phyloP scores from a whole-genome alignment of 2,888 invertebrate genomes.

The Lasioglossum zephyrum region DNA sequence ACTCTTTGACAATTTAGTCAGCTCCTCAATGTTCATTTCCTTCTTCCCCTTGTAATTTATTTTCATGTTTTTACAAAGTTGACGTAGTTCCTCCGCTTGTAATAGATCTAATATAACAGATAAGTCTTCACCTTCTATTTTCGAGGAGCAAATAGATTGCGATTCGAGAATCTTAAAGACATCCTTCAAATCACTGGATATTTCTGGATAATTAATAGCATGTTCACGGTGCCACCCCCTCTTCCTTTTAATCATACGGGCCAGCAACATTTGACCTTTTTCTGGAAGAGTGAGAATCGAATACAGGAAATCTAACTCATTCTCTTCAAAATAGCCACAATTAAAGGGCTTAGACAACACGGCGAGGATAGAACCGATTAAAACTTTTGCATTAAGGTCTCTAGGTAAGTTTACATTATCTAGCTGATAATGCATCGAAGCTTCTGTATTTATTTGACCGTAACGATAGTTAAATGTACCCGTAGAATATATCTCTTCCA shows the following conservation, averaged over 20 bases:
- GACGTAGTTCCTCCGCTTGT: slow-evolving; percentile 70
- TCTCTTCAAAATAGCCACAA: slow-evolving; percentile 78
- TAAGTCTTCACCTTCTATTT: slow-evolving; percentile 59
- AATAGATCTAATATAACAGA: slow-evolving; percentile 71
- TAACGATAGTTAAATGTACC: slow-evolving; percentile 62
- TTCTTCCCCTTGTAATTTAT: slow-evolving; percentile 69
- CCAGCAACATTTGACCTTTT: slow-evolving; percentile 75
- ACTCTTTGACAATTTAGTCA: slow-evolving; percentile 67
- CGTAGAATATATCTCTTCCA: slow-evolving; percentile 72
- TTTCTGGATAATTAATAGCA: slow-evolving; percentile 70
- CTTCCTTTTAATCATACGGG: slow-evolving; percentile 77
- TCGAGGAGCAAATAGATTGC: slow-evolving; percentile 50
- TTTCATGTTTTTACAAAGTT: slow-evolving; percentile 72
- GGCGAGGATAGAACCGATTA: slow-evolving; percentile 69
- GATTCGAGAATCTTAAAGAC: slow-evolving; percentile 66
- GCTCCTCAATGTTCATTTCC: slow-evolving; percentile 56
- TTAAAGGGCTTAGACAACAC: slow-evolving; percentile 77
- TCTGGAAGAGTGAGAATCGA: slow-evolving; percentile 69
- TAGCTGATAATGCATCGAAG: slow-evolving; percentile 68
- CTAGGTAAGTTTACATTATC: slow-evolving; percentile 67
- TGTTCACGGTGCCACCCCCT: slow-evolving; percentile 71
- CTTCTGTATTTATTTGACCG: slow-evolving; percentile 49
- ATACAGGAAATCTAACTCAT: slow-evolving; percentile 75
- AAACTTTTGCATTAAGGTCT: slow-evolving; percentile 68
- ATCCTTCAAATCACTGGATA: slow-evolving; percentile 65